A percentile compares a stretch with the other conserved stretches of the same genome.
These are phyloP conservation scores for Meandrina meandrites DNA, from an alignment of 92 coral and sea anemone genomes.

Conservation along the genomic window DNA sequence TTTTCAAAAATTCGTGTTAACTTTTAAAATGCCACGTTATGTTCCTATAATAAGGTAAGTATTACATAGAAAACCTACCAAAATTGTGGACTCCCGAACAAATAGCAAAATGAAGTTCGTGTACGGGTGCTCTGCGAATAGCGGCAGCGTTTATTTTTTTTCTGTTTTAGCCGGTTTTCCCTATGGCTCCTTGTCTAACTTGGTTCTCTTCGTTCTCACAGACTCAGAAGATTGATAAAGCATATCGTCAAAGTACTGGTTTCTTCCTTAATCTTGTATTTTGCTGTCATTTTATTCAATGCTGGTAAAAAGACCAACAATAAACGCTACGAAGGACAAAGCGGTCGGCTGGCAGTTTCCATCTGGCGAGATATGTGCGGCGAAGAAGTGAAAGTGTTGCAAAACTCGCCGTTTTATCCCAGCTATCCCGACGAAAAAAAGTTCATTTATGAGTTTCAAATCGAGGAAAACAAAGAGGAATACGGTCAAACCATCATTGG, in stretches of 20 bases:
- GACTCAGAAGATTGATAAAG: neutral
- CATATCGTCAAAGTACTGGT: neutral
- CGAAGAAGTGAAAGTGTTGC: neutral
- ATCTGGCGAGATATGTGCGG: constrained; percentile 56
- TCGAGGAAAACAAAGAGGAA: constrained; percentile 9
- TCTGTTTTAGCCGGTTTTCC: too few relatives aligned
- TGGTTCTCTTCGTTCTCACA: neutral
- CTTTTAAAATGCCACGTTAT: too few relatives aligned
- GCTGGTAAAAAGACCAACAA: neutral
- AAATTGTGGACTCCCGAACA: too few relatives aligned
- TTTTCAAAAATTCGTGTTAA: too few relatives aligned
- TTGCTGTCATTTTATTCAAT: neutral
- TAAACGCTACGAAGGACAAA: neutral
- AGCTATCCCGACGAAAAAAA: constrained; percentile 34
- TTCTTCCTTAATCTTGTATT: too few relatives aligned
- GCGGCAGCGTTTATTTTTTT: too few relatives aligned
- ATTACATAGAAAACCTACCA: too few relatives aligned
- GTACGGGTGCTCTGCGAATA: too few relatives aligned
- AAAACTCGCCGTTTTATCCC: constrained; percentile 39
- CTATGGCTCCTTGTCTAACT: neutral
- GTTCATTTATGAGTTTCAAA: constrained; percentile 17
- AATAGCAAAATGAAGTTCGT: too few relatives aligned
- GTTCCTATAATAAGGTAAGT: too few relatives aligned
- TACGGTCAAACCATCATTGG: constrained; percentile 54
- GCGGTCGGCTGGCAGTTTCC: constrained; percentile 8